Evolutionary conservation across 1,140 invertebrate genomes (phyloP), one percentile per base, ranked within the genome.

Genomic region (Lysiphlebus fabarum): DNA sequence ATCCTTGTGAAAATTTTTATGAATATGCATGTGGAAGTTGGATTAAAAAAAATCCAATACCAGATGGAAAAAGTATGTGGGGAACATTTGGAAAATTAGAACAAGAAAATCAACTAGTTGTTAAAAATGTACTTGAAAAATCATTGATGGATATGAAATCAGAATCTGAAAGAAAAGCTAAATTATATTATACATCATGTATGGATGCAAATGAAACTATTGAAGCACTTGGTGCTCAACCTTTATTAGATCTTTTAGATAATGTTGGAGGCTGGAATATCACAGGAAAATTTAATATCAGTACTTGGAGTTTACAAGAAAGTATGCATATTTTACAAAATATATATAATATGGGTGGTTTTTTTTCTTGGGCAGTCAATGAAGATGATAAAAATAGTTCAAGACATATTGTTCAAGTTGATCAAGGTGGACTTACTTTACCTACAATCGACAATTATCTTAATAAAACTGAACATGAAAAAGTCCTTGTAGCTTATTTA

Each of bases 1-100:
- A 96, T 74, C 95, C 96, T 0, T 99, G 96, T 74, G 83, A 93
- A 7, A 93, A 99, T 77, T 99, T 98, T 79, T 99, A 97, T 76
- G 83, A 90, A 56, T 98, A 91, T 76, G 86, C 95, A 0, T 98
- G 96, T 71, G 94, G 94, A 11, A 90, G 91, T 1, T 98, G 95
- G 95, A 87, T 95, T 33, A 87, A 87, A 67, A 87, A 88, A 49
- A 96, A 97, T 79, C 92, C 93, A 0, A 91, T 96, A 61, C 95
- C 95, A 0, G 90, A 90, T 74, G 91, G 87, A n/a, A 91, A 93
- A 72, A 90, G 90, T n/a, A 89, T 87, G 53, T 97, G 95, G 95
- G 92, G 92, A 14, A 95, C 93, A n/a, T 97, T 97, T 75, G 89
- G 89, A 45, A 95, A 96, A 74, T 82, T 98, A 45, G 92, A 94